phyloP scores from a whole-genome alignment of 2,797 vertebrate species.

The Pseudochaenichthys georgianus region DNA sequence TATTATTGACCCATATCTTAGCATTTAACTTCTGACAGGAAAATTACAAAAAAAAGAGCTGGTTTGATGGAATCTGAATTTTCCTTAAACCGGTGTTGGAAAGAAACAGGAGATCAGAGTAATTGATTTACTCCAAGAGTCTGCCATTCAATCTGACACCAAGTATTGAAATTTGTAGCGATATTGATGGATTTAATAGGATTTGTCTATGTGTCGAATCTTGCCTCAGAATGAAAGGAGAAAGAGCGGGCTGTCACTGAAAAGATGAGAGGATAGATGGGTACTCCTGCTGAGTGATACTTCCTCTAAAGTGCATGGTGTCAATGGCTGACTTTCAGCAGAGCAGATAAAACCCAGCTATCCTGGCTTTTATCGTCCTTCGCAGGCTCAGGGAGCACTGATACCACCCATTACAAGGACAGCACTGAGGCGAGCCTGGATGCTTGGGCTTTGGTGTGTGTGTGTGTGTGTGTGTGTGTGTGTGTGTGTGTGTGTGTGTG shows the following conservation, averaged over 20 bases:
- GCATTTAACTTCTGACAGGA: not conserved
- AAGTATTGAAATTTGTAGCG: not conserved
- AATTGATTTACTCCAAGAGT: not conserved
- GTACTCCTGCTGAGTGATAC: slow-evolving; percentile 83
- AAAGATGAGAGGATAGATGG: slow-evolving; percentile 73
- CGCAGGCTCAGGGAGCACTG: slow-evolving; percentile 72
- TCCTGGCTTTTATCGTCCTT: slow-evolving; percentile 83
- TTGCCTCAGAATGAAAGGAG: slow-evolving; percentile 9
- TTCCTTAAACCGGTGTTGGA: not conserved
- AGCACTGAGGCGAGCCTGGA: slow-evolving; percentile 80
- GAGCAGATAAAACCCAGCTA: slow-evolving; percentile 82
- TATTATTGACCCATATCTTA: not conserved
- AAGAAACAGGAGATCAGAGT: slow-evolving; percentile 12
- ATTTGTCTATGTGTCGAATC: not conserved
- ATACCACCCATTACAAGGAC: slow-evolving; percentile 85
- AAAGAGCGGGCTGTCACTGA: slow-evolving; percentile 52
- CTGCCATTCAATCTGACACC: not conserved
- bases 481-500: slow-evolving; percentile 42
- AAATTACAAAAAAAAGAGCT: not conserved
- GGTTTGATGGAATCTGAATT: not conserved
- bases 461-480: slow-evolving; percentile 11
- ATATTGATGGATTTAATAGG: slow-evolving; percentile 4
- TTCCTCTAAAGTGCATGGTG: slow-evolving; percentile 88
- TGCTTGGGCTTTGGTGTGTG: slow-evolving; percentile 69
- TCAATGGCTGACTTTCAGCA: slow-evolving; percentile 88